Percentiles rank a stretch among this genome's conserved stretches.
phyloP scores from a whole-genome alignment of 1,140 invertebrate species.

The Bombus vancouverensis region DNA sequence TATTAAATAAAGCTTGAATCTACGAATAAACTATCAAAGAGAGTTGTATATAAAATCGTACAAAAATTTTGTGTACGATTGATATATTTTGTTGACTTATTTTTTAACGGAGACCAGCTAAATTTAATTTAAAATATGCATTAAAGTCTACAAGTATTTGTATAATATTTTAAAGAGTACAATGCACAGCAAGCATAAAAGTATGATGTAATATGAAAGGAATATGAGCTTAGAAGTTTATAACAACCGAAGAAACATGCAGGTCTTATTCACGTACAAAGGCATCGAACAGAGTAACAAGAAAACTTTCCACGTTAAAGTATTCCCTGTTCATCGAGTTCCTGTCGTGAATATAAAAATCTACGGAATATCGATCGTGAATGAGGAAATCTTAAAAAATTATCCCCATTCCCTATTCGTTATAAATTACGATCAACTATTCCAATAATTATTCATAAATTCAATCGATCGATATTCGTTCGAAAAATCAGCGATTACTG shows the following conservation, averaged over 20 bases:
- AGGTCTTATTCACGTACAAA: background rate
- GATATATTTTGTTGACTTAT: background rate
- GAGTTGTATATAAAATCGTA: background rate
- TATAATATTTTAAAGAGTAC: background rate
- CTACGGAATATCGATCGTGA: background rate
- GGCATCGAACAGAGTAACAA: background rate
- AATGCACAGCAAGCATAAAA: no score
- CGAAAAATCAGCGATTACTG: background rate
- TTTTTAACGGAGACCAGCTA: background rate
- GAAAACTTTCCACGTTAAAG: conserved; percentile 8
- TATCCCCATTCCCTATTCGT: no score
- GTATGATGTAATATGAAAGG: no score
- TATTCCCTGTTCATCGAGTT: background rate
- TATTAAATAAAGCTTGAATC: background rate
- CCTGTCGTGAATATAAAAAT: background rate
- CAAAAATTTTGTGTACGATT: background rate
- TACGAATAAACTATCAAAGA: background rate
- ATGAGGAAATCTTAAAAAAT: background rate
- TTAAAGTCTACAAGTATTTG: background rate
- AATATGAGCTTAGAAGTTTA: background rate
- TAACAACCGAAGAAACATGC: background rate
- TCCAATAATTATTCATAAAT: background rate
- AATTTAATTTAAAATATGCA: background rate
- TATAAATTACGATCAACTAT: background rate
- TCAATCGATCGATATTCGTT: background rate